A percentile compares a stretch with the other conserved stretches of the same genome.
Conservation (phyloP, 2,113 vertebrate species). For the Protobothrops flavoviridis region DNA sequence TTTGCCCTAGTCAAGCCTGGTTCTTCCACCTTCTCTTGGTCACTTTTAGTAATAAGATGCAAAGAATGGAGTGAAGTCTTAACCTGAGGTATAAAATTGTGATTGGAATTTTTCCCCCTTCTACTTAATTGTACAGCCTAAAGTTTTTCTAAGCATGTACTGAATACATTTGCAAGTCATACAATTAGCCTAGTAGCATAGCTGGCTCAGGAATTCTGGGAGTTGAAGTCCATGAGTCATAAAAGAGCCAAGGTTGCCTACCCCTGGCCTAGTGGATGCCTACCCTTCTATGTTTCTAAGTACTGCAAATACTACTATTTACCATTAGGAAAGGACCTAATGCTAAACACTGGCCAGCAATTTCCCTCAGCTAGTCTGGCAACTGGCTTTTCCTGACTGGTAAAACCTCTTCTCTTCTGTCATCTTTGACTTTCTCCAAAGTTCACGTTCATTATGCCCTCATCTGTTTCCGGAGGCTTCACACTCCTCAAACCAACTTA, state of each 20-base stretch:
- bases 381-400: background rate
- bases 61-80: background rate
- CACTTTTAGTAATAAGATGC: background rate
- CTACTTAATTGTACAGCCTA: background rate
- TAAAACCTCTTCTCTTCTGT: background rate
- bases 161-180: background rate
- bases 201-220: no score
- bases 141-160: background rate
- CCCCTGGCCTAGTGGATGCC: background rate
- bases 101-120: background rate
- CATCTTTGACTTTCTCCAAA: background rate
- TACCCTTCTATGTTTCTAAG: background rate
- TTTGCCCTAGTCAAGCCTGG: background rate
- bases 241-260: no score
- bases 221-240: no score
- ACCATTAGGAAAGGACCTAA: background rate
- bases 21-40: background rate
- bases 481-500: background rate
- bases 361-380: background rate
- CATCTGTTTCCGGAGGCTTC: background rate
- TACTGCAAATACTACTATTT: background rate
- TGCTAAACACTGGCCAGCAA: background rate
- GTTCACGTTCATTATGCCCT: background rate
- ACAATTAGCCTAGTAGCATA: background rate
- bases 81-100: background rate